These are phyloP conservation scores for Dendrocincla fuliginosa DNA, from an alignment of 2,797 vertebrate species.

Conservation along the genomic window DNA sequence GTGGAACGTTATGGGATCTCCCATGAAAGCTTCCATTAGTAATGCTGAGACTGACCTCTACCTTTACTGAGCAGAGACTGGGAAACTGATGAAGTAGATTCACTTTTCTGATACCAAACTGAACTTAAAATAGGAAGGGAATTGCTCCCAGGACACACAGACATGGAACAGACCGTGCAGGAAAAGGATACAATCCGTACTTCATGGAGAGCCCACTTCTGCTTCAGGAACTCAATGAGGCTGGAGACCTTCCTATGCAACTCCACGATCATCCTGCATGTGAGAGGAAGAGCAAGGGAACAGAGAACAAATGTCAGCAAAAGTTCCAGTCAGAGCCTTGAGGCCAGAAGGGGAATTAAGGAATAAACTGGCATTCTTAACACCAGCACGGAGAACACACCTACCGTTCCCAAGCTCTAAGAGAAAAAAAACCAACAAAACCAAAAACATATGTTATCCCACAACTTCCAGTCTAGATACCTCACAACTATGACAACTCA, in stretches of 20 bases:
- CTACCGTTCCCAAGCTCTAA: background rate
- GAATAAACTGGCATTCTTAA: background rate
- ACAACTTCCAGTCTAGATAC: background rate
- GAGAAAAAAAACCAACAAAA: fast-evolving
- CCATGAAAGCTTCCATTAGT: background rate
- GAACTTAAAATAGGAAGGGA: background rate
- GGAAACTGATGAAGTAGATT: background rate
- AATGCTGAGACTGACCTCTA: background rate
- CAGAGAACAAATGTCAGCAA: background rate
- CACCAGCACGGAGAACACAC: background rate
- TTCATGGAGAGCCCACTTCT: conserved; percentile 97
- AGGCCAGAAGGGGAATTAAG: background rate
- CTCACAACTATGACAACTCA: background rate
- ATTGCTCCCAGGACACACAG: background rate
- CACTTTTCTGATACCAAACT: background rate
- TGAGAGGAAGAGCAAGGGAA: background rate
- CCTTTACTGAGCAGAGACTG: background rate
- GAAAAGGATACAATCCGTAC: conserved; percentile 93
- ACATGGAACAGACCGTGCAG: background rate
- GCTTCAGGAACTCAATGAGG: conserved; percentile 96
- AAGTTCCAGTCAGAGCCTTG: background rate
- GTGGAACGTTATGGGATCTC: background rate
- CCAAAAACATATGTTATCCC: fast-evolving
- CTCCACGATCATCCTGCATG: conserved; percentile 93
- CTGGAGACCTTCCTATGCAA: conserved; percentile 97